Conservation (phyloP, 2,113 vertebrate species). For the Picathartes gymnocephalus region DNA sequence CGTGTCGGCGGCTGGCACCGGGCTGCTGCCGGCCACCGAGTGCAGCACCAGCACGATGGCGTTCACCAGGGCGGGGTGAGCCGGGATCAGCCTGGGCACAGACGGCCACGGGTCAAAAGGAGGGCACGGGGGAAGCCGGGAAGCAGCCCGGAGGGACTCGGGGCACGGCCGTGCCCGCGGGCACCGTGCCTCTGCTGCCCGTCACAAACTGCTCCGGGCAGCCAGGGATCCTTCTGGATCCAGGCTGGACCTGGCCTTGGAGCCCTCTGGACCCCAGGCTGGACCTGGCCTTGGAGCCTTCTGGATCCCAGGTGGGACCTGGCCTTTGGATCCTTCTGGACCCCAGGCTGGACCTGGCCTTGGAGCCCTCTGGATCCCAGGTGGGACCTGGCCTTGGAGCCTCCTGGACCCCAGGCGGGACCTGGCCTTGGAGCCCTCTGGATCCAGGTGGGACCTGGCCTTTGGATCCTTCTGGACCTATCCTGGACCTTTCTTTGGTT, state of each 20-base stretch:
- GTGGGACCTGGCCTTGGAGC: too few relatives aligned
- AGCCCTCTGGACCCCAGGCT: not conserved
- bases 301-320: accelerated
- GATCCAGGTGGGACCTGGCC: too few relatives aligned
- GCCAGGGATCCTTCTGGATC: not conserved
- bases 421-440: too few relatives aligned
- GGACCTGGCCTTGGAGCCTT: not conserved
- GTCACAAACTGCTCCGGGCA: not conserved
- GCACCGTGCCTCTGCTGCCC: accelerated
- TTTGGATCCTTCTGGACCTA: too few relatives aligned
- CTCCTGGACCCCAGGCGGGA: too few relatives aligned
- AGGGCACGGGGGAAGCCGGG: not conserved
- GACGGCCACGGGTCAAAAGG: not conserved
- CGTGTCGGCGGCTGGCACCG: conserved; percentile 76
- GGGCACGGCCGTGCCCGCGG: not conserved
- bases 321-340: not conserved
- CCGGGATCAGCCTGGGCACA: conserved; percentile 79
- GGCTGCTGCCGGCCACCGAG: conserved; percentile 89
- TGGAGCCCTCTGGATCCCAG: too few relatives aligned
- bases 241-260: accelerated
- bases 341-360: accelerated
- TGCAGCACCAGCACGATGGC: conserved; percentile 93
- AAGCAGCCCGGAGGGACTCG: accelerated
- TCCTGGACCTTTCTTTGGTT: too few relatives aligned
- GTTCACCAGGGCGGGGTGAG: conserved; percentile 91